Conservation (phyloP, 2,797 vertebrate species). For the Rhabdomys pumilio region DNA sequence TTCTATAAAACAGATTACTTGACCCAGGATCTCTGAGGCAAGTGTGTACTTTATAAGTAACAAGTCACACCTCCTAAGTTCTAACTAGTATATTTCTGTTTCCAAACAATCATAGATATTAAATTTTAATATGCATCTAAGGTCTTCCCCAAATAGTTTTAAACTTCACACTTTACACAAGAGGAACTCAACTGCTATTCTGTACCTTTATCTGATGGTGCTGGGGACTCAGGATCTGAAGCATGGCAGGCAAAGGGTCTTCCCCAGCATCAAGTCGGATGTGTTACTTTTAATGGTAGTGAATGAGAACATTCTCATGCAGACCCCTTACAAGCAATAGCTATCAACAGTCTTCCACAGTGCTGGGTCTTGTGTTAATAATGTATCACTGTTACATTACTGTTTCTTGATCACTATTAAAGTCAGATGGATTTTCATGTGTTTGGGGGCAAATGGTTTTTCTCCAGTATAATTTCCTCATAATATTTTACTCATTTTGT, state of each 20-base stretch:
- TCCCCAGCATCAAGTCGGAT: not conserved
- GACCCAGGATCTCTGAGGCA: not conserved
- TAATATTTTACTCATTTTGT: not conserved
- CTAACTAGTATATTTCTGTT: not conserved
- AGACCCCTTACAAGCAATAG: not conserved
- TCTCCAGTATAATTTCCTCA: not conserved
- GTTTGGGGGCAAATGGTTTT: not conserved
- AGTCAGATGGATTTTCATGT: not conserved
- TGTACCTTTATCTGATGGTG: not conserved
- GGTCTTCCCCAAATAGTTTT: constrained; percentile 30
- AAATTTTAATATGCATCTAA: not conserved
- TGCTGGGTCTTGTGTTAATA: not conserved
- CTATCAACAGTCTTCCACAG: not conserved
- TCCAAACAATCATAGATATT: not conserved
- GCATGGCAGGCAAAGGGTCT: not conserved
- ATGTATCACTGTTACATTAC: not conserved
- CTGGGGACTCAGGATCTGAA: not conserved
- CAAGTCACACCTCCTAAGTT: constrained; percentile 42
- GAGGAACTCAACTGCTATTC: not conserved
- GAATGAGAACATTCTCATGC: not conserved
- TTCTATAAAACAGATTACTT: not conserved
- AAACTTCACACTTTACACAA: not conserved
- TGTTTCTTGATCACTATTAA: not conserved
- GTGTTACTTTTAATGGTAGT: not conserved
- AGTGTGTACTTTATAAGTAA: not conserved